Base-by-base conservation (phyloP, 2,797 vertebrate species). In the Alca torda region DNA sequence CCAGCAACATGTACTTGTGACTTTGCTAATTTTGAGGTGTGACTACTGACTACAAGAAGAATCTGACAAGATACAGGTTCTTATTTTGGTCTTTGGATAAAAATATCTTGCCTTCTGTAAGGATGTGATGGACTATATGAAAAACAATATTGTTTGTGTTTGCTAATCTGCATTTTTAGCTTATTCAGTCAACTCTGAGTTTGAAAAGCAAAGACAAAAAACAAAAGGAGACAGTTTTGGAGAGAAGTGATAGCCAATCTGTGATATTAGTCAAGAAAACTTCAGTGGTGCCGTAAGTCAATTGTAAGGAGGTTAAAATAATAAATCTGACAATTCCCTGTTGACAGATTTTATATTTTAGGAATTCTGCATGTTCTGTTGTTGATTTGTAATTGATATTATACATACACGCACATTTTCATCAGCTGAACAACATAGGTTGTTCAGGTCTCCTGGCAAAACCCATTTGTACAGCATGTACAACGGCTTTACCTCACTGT, bases 401-500 rank as follows among this genome's bases (percentile, higher is more conserved):
- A 39, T 17, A 30, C 21, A 26, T 12, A 37, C 20, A 48, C 2
- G 15, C 0, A 30, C 35, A 0, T 54, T 60, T 57, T 63, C 13
- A 41, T 4, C 7, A 45, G 39, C 21, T 46, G 39, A 57, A 21
- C 23, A 50, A 35, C 18, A 45, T 6, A 60, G 21, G 17, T 15
- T 48, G 43, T 61, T 73, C 13, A 21, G 56, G n/a, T 80, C 17
- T 81, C 25, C 39, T 70, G 61, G 54, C 23, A 79, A 77, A 74
- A 48, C 35, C 59, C 21, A 1, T 28, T 65, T 56, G 61, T 70
- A 53, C 3, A 21, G 31, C 4, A 26, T 0, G 4, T 15, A 11
- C 51, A 69, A 35, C 41, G 72, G 28, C 19, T 65, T 79, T 43
- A 31, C 20, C 48, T 75, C 45, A 19, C 60, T 48, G 18, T 8